Base-by-base conservation (phyloP, 2,113 vertebrate genomes). In the Cyanoliseus patagonus region DNA sequence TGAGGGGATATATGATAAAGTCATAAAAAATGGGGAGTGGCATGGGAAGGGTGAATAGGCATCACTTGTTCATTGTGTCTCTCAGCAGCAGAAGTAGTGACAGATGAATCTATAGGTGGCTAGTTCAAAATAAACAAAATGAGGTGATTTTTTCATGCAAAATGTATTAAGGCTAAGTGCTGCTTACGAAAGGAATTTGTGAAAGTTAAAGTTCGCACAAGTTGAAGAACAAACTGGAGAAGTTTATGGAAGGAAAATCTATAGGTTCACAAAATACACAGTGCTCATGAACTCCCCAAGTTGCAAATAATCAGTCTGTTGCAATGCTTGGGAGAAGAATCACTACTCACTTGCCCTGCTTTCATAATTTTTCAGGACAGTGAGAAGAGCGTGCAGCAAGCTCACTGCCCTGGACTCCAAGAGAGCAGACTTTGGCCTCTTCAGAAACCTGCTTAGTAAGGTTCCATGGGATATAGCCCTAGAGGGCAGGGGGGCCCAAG, bases 21-120 rank as follows among this genome's bases (percentile, higher is more conserved):
- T 47, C 6, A 42, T 52, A 44, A 91, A 93, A 95, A 94, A 97
- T 89, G 85, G 5, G 91, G 91, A 91, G 93, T 95, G 94, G 81
- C 64, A 53, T 64, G 69, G 57, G 63, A 72, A 94, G 47, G 61
- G 33, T 95, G 57, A 95, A 89, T 10, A 92, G 13, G 14, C 51
- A 84, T 68, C 80, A 75, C 9, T 75, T 74, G 19, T 46, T 90
- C 73, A n/a, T 78, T 88, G 8, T 91, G 20, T 61, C 46, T 74
- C n/a, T 88, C 52, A 59, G 22, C 25, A 37, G 39, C 17, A 91
- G 70, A 74, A 73, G 25, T 4, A 79, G 52, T 3, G 16, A 79
- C 69, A 66, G 39, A 41, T 31, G 47, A 85, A 90, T 62, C 30
- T 37, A 12, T 5, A 67, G 11, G 9, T n/a, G 6, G 7, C 23